Evolutionary conservation across 1,140 invertebrate species (phyloP), one percentile per base, ranked within the genome.

Genomic region (Mycetomoellerius zeteki): DNA sequence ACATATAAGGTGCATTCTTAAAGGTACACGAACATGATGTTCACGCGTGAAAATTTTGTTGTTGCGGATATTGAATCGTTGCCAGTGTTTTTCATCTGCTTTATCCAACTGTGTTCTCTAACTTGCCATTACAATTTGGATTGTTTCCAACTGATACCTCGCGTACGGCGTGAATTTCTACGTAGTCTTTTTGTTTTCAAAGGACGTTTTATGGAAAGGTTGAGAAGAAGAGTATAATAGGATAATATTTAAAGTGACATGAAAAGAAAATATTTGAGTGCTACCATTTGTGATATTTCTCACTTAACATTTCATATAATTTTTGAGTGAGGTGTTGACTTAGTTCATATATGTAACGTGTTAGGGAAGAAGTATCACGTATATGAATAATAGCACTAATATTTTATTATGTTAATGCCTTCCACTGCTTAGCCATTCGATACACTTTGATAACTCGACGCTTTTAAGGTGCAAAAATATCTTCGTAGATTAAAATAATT

Each of bases 1-100:
- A 88, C 95, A 96, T 94, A 96, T 97, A 93, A 94, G 96, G 92
- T 95, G 96, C 76, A 96, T 96, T 90, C 94, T 97, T 82, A 96
- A 96, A 97, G 96, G 96, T 97, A 96, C 93, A 84, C 62, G 75
- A 81, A 81, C 86, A 64, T 60, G 64, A 72, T 80, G 80, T 89
- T 82, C 89, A 86, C 85, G 87, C 92, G 81, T 92, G 91, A 69
- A 52, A 77, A 88, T 90, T 90, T 85, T 81, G 75, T 90, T 90
- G 86, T 85, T 90, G 81, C 88, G 67, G 64, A 71, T 60, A 72
- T 88, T 90, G 81, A 86, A 88, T 60, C 89, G 50, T 50, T 90
- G 81, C 85, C 89, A 86, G 82, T 91, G 88, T 90, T 88, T 89
- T 91, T 73, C 88, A 56, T 80, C 75, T 82, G 81, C 85, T 86